Evolutionary conservation across 2,113 vertebrate species (phyloP).

Genomic region (Zosterops borbonicus): DNA sequence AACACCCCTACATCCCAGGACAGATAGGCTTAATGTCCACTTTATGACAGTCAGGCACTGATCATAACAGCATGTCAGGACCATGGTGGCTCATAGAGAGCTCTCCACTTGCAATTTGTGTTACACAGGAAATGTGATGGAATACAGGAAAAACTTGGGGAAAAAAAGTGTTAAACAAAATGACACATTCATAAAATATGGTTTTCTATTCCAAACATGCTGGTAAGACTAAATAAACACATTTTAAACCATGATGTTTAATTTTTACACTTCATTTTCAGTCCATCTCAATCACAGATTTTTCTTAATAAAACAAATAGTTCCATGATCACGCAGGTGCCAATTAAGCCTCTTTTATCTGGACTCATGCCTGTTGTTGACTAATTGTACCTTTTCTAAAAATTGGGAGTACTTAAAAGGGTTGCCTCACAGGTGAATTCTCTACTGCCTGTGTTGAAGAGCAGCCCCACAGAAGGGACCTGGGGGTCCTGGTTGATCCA

Average conservation of each 20-base stretch:
- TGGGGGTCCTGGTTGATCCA: fast-evolving
- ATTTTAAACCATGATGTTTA: not conserved
- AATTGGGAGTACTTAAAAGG: not conserved
- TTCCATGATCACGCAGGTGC: not conserved
- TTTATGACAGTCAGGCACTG: not conserved
- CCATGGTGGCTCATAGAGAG: not conserved
- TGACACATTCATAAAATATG: not conserved
- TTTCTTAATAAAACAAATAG: not conserved
- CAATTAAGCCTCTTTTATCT: not conserved
- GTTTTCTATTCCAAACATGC: not conserved
- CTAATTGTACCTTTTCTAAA: not conserved
- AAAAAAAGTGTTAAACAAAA: not conserved
- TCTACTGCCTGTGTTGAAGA: not conserved
- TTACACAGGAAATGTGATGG: not conserved
- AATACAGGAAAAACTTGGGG: not conserved
- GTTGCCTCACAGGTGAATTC: not conserved
- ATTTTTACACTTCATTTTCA: not conserved
- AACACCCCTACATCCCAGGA: not conserved
- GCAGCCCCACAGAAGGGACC: not conserved
- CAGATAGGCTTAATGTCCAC: not conserved
- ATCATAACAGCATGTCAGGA: not conserved
- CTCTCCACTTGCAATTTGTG: not conserved
- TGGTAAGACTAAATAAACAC: not conserved
- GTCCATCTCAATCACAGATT: not conserved
- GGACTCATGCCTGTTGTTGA: not conserved